A percentile compares a stretch with the other conserved stretches of the same genome.
Evolutionary conservation across 2,113 vertebrate species (phyloP).

Genomic region (Dendropsophus ebraccatus): DNA sequence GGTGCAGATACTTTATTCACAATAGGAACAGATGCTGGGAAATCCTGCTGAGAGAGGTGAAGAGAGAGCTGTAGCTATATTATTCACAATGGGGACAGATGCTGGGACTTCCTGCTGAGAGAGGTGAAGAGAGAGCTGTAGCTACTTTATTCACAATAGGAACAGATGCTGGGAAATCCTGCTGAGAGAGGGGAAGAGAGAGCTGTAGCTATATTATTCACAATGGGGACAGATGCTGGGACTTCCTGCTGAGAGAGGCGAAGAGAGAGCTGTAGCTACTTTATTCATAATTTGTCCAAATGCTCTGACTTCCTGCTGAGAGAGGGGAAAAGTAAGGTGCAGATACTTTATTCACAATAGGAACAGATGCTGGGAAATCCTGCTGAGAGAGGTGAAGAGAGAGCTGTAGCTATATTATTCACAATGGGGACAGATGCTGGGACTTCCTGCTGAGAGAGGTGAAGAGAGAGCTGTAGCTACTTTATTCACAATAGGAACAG

Average conservation of each 20-base stretch:
- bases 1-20: no score
- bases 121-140: not conserved
- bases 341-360: no score
- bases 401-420: not conserved
- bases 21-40: no score
- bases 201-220: no score
- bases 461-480: not conserved
- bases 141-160: not conserved
- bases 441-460: not conserved
- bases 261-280: not conserved
- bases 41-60: no score
- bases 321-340: no score
- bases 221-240: no score
- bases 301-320: not conserved
- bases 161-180: not conserved
- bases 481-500: not conserved
- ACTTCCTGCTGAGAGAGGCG: not conserved
- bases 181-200: not conserved
- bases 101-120: not conserved
- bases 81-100: no score
- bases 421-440: not conserved
- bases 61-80: no score
- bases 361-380: no score
- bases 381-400: not conserved
- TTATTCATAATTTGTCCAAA: not conserved